Base-by-base conservation (phyloP, 1,140 invertebrate genomes). In the Drosophila lini region DNA sequence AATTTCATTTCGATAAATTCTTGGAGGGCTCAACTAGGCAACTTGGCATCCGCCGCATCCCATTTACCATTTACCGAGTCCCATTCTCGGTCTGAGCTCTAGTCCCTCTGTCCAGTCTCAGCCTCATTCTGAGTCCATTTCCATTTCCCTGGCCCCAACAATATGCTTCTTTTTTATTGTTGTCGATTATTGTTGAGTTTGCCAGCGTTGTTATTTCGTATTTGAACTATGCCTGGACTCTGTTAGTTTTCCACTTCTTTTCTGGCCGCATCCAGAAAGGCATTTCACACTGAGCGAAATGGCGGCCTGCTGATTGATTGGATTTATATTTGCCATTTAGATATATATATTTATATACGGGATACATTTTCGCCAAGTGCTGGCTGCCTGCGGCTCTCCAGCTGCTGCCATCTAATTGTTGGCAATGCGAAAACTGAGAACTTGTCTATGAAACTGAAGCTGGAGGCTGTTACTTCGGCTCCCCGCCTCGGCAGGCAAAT, bases 381-480 rank as follows among this genome's bases (percentile, higher is more conserved):
- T n/a, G 22, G 25, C 34, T 22, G 32, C 42, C 44, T 58, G 55
- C 44, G 73, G 75, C 61, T 52, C 59, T 74, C 71, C 79, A 83
- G 84, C 80, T 89, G 76, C 80, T 83, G 84, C 80, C 81, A 89
- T 59, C 80, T 89, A 90, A 89, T 89, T 89, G 84, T 81, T 85
- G 70, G 71, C 78, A 74, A 73, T 89, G 77, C 82, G 84, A 90
- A 89, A 88, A 71, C 83, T 71, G 83, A 89, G 83, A 74, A 82
- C 64, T 81, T 81, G 74, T 69, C 74, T 62, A 56, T 77, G 71
- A 62, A 76, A 74, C 74, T 61, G 34, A 52, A 70, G 65, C 80
- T 61, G 67, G 52, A 40, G 40, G 73, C 59, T 70, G 52, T 47
- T 71, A 57, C 67, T 38, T 31, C 32, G 11, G 13, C 61, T 25